phyloP scores from a whole-genome alignment of 2,797 vertebrate species.

The Anguilla anguilla region DNA sequence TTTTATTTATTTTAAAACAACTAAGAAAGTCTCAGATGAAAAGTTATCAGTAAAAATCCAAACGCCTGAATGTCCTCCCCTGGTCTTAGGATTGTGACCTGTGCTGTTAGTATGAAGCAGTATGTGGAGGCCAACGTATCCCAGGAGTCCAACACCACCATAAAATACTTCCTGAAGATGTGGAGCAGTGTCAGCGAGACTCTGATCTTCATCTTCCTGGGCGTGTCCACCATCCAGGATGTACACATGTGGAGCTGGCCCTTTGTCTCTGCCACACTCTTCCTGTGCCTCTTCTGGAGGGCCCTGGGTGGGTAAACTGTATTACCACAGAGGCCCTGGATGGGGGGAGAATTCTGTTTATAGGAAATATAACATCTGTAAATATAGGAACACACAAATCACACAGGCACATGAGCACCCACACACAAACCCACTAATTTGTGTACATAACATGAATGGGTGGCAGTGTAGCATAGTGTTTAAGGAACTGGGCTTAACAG shows the following conservation, averaged over 20 bases:
- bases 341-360: neutral
- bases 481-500: too few relatives aligned
- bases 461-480: too few relatives aligned
- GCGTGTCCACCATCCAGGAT: slow-evolving; percentile 87
- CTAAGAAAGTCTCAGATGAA: neutral
- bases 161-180: slow-evolving; percentile 99
- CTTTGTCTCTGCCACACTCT: slow-evolving; percentile 86
- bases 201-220: slow-evolving; percentile 97
- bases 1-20: neutral
- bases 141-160: slow-evolving; percentile 97
- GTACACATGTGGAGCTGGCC: slow-evolving; percentile 91
- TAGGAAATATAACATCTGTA: neutral
- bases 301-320: slow-evolving; percentile 82
- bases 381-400: neutral
- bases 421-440: neutral
- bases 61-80: neutral
- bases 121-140: slow-evolving; percentile 87
- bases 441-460: neutral
- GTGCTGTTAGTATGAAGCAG: slow-evolving; percentile 82
- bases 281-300: slow-evolving; percentile 89
- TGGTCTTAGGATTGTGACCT: slow-evolving; percentile 74
- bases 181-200: slow-evolving; percentile 99
- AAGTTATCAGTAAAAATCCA: neutral
- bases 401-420: neutral
- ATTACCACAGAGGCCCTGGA: neutral